Conservation (phyloP, 2,113 vertebrate species). For the Microcebus jonahi region DNA sequence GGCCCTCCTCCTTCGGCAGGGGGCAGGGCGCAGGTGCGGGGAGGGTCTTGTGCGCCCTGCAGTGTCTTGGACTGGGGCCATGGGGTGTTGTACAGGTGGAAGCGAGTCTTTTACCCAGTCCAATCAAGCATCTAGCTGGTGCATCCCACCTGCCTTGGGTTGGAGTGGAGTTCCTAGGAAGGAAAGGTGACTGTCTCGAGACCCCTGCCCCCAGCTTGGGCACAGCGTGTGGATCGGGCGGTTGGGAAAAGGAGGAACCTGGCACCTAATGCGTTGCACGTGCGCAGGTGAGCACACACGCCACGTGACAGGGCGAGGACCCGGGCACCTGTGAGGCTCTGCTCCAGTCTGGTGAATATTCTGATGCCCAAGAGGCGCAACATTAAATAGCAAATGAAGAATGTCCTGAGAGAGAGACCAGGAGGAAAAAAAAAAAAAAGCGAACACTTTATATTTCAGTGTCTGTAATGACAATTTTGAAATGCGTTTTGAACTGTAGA, state of each 20-base stretch:
- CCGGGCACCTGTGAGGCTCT: fast-evolving
- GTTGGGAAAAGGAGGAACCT: neutral
- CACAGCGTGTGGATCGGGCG: fast-evolving
- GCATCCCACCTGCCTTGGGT: neutral
- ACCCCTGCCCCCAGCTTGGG: neutral
- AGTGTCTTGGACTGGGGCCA: fast-evolving
- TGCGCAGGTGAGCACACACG: fast-evolving
- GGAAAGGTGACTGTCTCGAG: neutral
- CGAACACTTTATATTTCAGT: neutral
- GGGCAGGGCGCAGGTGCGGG: fast-evolving
- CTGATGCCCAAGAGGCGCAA: fast-evolving
- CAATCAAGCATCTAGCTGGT: neutral
- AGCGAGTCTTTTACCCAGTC: neutral
- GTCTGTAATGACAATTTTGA: neutral
- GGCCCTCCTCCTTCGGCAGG: neutral
- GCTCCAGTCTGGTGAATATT: fast-evolving
- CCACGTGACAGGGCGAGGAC: fast-evolving
- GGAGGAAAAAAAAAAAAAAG: neutral
- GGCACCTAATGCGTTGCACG: fast-evolving
- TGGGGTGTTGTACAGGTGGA: fast-evolving
- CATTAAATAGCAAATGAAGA: neutral
- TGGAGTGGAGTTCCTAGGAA: neutral
- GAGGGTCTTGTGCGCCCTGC: fast-evolving
- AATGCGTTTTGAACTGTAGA: neutral
- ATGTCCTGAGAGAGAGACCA: neutral